Evolutionary conservation across 2,113 vertebrate species (phyloP), one percentile per base, ranked within the genome.

Genomic region (Puffinus mauretanicus): DNA sequence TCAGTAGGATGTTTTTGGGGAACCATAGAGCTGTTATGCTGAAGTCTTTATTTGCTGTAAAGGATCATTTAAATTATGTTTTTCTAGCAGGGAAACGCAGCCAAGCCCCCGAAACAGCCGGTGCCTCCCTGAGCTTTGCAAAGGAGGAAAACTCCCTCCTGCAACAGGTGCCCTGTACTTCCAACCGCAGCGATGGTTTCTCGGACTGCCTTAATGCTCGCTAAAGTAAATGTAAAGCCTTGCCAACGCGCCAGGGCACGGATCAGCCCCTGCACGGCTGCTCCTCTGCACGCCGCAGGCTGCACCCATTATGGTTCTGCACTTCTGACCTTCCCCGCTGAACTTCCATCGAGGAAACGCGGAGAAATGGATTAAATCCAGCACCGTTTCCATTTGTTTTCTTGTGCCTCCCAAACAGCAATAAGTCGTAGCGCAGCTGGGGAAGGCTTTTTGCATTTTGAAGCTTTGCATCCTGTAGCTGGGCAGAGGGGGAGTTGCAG

Each of bases 371-470:
- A 6, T 82, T 34, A 29, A 60, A 77, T 29, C 76, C 64, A 25
- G 22, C 26, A 8, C 44, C 0, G 2, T 11, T 80, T 24, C 8
- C 15, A 29, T 58, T 26, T 46, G 14, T 72, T 76, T 58, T 21
- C 25, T 18, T 1, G 16, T 1, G 3, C 25, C 42, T 88, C 27
- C 58, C 58, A 18, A 54, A 32, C 22, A 47, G 57, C 44, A 19
- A 0, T 13, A 42, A 71, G 34, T 44, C 0, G 1, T 1, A 11
- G 71, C 1, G 0, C 19, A 16, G 67, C 49, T 51, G 66, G 52
- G 51, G 55, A 52, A 47, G 82, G 52, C 49, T 69, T 64, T 82
- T 32, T 64, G 76, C 6, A 0, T 42, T 71, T 54, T 8, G 75
- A 20, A 64, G 88, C 70, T 90, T 66, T 42, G 40, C 7, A 3